phyloP scores from a whole-genome alignment of 2,113 vertebrate species.

The Rana temporaria region DNA sequence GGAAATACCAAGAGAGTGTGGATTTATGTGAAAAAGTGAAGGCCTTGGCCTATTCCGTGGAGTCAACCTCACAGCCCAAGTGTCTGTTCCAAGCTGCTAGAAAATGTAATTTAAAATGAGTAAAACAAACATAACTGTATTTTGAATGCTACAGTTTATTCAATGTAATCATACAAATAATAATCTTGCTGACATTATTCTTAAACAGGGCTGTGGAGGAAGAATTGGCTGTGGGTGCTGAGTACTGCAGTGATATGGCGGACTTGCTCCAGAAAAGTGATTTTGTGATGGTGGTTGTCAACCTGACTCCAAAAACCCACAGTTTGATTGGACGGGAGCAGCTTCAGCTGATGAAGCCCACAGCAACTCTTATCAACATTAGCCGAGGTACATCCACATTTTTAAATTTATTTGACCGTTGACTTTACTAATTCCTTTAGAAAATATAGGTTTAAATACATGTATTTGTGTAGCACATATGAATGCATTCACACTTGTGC shows the following conservation, averaged over 20 bases:
- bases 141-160: background rate
- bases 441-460: too few relatives aligned
- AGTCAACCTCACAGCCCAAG: too few relatives aligned
- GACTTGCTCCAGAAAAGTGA: slow-evolving; percentile 77
- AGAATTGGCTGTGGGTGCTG: slow-evolving; percentile 74
- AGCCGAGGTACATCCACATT: slow-evolving; percentile 73
- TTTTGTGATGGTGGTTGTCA: slow-evolving; percentile 78
- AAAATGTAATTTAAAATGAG: too few relatives aligned
- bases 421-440: too few relatives aligned
- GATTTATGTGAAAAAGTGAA: too few relatives aligned
- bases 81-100: too few relatives aligned
- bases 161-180: background rate
- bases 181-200: background rate
- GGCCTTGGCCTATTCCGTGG: too few relatives aligned
- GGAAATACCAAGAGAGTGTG: too few relatives aligned
- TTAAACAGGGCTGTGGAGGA: slow-evolving; percentile 61
- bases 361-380: slow-evolving; percentile 75
- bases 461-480: too few relatives aligned
- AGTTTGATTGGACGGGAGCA: slow-evolving; percentile 75
- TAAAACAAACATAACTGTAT: background rate
- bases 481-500: too few relatives aligned
- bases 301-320: slow-evolving; percentile 70
- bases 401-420: too few relatives aligned
- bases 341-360: slow-evolving; percentile 77
- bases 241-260: slow-evolving; percentile 73